Percentiles rank a stretch among this genome's conserved stretches.
phyloP scores from a whole-genome alignment of 2,797 vertebrate genomes.

The Gallinago solitaria region DNA sequence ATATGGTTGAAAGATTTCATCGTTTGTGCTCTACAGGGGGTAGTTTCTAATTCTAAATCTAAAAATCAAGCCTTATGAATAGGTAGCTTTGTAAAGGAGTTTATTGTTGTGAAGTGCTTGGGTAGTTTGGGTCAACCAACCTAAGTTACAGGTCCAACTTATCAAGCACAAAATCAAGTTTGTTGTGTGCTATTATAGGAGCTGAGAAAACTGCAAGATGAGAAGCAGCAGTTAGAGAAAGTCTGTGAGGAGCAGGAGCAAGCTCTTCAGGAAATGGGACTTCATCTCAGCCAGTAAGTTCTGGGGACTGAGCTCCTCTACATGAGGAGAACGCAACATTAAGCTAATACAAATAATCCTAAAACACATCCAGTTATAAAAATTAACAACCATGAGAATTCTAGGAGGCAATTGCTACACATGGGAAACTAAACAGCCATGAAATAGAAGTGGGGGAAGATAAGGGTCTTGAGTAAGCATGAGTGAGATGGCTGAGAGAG shows the following conservation, averaged over 20 bases:
- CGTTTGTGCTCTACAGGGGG: not conserved
- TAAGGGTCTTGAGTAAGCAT: not conserved
- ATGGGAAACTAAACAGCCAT: not conserved
- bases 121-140: not conserved
- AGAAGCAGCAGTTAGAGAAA: constrained; percentile 91
- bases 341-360: not conserved
- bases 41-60: not conserved
- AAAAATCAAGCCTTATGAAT: not conserved
- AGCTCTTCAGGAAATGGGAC: constrained; percentile 97
- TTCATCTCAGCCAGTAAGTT: constrained; percentile 97
- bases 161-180: no score
- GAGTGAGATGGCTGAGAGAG: not conserved
- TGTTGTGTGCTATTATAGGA: no score
- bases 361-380: not conserved
- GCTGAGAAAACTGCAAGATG: constrained; percentile 86
- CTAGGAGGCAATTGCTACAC: not conserved
- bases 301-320: not conserved
- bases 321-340: not conserved
- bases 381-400: not conserved
- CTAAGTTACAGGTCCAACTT: not conserved
- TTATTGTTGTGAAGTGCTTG: not conserved
- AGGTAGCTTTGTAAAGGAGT: not conserved
- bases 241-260: constrained; percentile 92
- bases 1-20: not conserved
- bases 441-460: not conserved